Conservation (phyloP, 2,888 invertebrate species). For the Lithophane semibrunnea region DNA sequence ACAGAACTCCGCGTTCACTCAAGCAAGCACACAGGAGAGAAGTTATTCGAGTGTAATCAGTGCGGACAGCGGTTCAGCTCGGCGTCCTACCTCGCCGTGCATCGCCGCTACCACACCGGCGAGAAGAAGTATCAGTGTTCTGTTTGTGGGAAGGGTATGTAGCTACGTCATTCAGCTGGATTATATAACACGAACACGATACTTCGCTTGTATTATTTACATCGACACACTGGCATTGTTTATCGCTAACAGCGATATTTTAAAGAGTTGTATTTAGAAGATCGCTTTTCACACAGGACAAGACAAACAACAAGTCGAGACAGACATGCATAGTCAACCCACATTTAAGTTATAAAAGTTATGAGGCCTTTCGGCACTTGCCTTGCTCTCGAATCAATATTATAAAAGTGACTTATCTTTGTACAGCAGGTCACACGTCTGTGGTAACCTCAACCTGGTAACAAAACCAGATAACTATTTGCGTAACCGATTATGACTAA, state of each 20-base stretch:
- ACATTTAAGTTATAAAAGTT: neutral
- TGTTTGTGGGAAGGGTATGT: constrained; percentile 83
- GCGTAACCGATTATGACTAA: no score
- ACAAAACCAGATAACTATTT: no score
- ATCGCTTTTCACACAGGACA: neutral
- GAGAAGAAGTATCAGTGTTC: constrained; percentile 82
- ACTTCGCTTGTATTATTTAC: neutral
- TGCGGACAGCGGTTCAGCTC: constrained; percentile 86
- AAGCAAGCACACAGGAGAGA: constrained; percentile 85
- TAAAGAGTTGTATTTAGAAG: neutral
- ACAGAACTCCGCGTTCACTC: constrained; percentile 86
- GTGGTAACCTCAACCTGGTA: no score
- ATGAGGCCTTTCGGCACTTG: neutral
- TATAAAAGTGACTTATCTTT: no score
- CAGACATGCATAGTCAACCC: neutral
- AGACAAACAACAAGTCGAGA: no score
- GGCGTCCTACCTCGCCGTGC: constrained; percentile 85
- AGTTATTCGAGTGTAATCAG: constrained; percentile 83
- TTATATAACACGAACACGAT: neutral
- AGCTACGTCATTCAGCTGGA: neutral
- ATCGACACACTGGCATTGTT: neutral
- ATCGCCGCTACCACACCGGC: constrained; percentile 83
- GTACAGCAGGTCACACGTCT: no score
- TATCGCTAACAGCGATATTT: no score
- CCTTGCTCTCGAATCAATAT: no score